phyloP scores from a whole-genome alignment of 2,113 vertebrate genomes.

The Cyprinodon tularosa region DNA sequence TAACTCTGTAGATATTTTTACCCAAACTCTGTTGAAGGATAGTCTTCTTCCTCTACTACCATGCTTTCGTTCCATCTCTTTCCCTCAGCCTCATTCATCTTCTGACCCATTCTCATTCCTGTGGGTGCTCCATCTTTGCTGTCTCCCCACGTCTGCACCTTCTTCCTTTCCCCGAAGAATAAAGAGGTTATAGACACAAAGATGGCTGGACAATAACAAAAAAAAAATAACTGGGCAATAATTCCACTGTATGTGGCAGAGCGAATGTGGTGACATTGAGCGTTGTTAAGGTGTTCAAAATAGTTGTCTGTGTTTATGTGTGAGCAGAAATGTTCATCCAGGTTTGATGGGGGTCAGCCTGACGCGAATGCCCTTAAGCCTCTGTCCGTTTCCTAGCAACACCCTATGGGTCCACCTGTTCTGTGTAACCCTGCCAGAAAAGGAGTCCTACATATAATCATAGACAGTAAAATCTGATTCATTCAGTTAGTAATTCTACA shows the following conservation, averaged over 20 bases:
- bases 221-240: conserved; percentile 28
- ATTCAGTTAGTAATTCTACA: too few species aligned
- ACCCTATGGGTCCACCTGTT: conserved; percentile 55
- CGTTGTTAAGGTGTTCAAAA: conserved; percentile 28
- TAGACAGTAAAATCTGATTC: not conserved
- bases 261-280: not conserved
- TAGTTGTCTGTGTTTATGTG: conserved; percentile 30
- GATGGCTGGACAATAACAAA: conserved; percentile 34
- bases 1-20: conserved; percentile 54
- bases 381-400: conserved; percentile 67
- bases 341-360: conserved; percentile 51
- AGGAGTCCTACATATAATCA: conserved; percentile 25
- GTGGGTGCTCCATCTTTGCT: conserved; percentile 17
- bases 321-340: conserved; percentile 16
- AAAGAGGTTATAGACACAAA: conserved; percentile 49
- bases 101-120: conserved; percentile 9
- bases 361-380: conserved; percentile 19
- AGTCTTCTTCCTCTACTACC: conserved; percentile 22
- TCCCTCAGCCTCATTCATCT: conserved; percentile 28
- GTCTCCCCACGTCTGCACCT: conserved; percentile 12
- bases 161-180: conserved; percentile 36
- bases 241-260: not conserved
- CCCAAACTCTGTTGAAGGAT: conserved; percentile 44
- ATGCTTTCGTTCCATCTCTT: conserved; percentile 17
- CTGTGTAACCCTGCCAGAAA: conserved; percentile 38